A percentile compares a stretch with the other conserved stretches of the same genome.
Conservation (phyloP, 2,797 vertebrate species). For the Salarias fasciatus region DNA sequence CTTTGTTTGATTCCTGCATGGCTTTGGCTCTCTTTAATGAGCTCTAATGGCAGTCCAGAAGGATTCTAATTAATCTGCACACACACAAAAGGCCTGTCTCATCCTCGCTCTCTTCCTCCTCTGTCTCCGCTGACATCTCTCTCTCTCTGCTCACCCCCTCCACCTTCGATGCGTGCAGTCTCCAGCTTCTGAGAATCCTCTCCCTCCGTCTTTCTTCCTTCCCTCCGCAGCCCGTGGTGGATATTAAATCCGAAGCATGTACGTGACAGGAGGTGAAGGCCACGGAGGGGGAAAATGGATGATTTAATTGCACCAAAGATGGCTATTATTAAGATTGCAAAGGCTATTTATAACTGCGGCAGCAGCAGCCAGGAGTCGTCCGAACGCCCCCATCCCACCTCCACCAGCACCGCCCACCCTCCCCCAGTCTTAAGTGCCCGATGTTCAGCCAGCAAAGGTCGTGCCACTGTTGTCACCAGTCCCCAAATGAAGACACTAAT, state of each 20-base stretch:
- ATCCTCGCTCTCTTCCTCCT: conserved; percentile 18
- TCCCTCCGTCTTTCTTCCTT: conserved; percentile 3
- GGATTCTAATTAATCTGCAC: conserved; percentile 83
- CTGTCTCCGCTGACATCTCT: conserved; percentile 6
- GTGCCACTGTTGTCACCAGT: conserved; percentile 73
- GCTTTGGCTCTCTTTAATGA: conserved; percentile 82
- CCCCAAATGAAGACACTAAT: conserved; percentile 79
- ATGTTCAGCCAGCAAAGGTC: conserved; percentile 75
- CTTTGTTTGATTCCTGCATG: conserved; percentile 82
- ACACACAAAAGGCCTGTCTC: conserved; percentile 71
- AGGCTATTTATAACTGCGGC: conserved; percentile 73
- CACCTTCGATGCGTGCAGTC: conserved; percentile 3
- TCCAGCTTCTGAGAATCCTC: conserved; percentile 17
- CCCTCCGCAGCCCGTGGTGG: conserved; percentile 9
- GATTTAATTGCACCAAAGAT: conserved; percentile 84
- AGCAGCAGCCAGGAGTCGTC: conserved; percentile 72
- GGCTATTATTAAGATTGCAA: conserved; percentile 82
- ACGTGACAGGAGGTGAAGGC: conserved; percentile 77
- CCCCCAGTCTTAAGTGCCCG: conserved; percentile 72
- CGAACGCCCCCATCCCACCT: conserved; percentile 8
- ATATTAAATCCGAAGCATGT: conserved; percentile 73
- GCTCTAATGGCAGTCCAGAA: conserved; percentile 82
- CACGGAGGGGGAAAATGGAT: conserved; percentile 67
- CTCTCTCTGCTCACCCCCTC: conserved; percentile 15
- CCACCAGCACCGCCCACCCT: conserved; percentile 10